These are phyloP conservation scores for Chloroclysta siterata DNA, from an alignment of 2,888 invertebrate species.

Conservation along the genomic window DNA sequence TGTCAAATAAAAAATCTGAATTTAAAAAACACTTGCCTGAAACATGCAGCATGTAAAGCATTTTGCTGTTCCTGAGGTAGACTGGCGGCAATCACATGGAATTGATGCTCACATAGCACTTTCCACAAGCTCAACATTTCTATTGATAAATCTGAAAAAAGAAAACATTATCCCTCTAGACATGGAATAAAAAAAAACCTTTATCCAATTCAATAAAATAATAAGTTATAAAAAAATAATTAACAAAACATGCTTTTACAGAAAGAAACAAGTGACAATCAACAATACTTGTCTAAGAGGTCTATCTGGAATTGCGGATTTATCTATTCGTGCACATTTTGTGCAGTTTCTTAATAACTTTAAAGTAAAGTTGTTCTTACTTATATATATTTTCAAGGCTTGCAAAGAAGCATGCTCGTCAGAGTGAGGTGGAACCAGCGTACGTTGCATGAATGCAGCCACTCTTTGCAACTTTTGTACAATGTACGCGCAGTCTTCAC, in stretches of 20 bases:
- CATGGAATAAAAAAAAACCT: not conserved
- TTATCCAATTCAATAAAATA: not conserved
- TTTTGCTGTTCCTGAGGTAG: conserved; percentile 88
- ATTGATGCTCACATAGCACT: conserved; percentile 95
- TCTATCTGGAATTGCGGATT: not conserved
- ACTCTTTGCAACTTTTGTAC: conserved; percentile 91
- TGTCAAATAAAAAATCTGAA: conserved; percentile 4
- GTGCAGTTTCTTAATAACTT: not conserved
- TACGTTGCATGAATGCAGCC: conserved; percentile 87
- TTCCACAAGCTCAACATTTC: conserved; percentile 97
- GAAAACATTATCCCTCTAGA: not conserved
- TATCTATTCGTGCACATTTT: not conserved
- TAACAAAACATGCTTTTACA: not conserved
- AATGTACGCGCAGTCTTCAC: conserved; percentile 89
- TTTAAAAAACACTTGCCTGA: conserved; percentile 69
- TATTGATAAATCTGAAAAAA: conserved; percentile 87
- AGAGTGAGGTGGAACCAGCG: conserved; percentile 68
- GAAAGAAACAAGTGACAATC: not conserved
- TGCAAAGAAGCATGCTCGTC: conserved; percentile 91
- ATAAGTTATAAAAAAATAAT: not conserved
- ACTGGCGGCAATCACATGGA: conserved; percentile 90
- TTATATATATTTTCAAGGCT: conserved; percentile 89
- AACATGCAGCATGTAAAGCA: conserved; percentile 86
- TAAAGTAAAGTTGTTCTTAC: conserved; percentile 59
- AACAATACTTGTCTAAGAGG: not conserved